Evolutionary conservation across 2,888 invertebrate species (phyloP).

Genomic region (Aproaerema taeniolella): DNA sequence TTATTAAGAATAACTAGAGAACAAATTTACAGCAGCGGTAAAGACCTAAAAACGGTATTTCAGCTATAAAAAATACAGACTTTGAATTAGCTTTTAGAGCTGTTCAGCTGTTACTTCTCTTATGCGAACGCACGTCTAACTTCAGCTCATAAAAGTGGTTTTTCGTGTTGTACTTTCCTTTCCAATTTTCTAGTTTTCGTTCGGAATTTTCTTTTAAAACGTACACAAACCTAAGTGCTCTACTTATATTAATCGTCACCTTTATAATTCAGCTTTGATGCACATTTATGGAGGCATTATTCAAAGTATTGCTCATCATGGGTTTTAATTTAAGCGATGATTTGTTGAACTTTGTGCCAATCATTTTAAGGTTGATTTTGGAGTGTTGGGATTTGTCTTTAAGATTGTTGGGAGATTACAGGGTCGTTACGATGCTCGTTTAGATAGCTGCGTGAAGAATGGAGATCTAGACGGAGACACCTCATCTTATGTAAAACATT

Average conservation of each 20-base stretch:
- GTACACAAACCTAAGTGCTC: too few species aligned
- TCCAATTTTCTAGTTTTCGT: too few species aligned
- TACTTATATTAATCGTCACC: background rate
- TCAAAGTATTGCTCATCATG: slow-evolving; percentile 26
- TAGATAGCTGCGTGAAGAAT: slow-evolving; percentile 71
- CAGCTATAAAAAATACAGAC: background rate
- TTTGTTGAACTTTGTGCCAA: slow-evolving; percentile 1
- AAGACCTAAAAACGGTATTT: background rate
- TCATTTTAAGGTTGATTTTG: slow-evolving; percentile 5
- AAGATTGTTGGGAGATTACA: slow-evolving; percentile 71
- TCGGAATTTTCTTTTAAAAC: too few species aligned
- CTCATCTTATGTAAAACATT: slow-evolving; percentile 23
- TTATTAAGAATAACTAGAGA: too few species aligned
- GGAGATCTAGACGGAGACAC: slow-evolving; percentile 50
- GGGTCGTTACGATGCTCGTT: slow-evolving; percentile 73
- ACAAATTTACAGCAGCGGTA: too few species aligned
- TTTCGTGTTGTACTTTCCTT: slow-evolving; percentile 6
- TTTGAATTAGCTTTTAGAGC: background rate
- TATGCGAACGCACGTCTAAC: slow-evolving; percentile 1
- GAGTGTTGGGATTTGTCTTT: slow-evolving; percentile 10
- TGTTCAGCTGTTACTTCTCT: too few species aligned
- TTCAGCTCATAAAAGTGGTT: slow-evolving; percentile 4
- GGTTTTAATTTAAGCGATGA: slow-evolving; percentile 15
- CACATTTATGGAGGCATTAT: slow-evolving; percentile 28
- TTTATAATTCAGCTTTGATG: slow-evolving; percentile 22